Percentiles rank a stretch among this genome's conserved stretches.
These are phyloP conservation scores for Aphelenchoides avenae DNA, from an alignment of 1,140 invertebrate genomes.

Conservation along the genomic window DNA sequence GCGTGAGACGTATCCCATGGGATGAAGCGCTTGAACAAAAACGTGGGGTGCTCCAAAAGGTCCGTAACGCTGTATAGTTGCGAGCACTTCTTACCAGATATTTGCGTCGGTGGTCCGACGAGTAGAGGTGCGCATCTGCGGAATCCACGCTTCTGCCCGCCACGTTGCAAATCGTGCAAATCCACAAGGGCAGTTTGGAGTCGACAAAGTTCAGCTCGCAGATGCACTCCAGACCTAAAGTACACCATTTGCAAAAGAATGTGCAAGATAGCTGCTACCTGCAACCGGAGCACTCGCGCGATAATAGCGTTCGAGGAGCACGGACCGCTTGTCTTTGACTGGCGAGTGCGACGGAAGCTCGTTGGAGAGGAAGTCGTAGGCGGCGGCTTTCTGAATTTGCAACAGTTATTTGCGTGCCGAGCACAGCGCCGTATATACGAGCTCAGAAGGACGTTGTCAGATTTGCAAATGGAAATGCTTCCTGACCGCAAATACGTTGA, in stretches of 20 bases:
- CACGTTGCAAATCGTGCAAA: slow-evolving; percentile 29
- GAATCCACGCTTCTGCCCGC: slow-evolving; percentile 25
- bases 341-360: slow-evolving; percentile 23
- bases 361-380: slow-evolving; percentile 27
- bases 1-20: too few relatives aligned
- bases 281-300: slow-evolving; percentile 24
- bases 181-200: slow-evolving; percentile 20
- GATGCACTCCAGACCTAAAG: slow-evolving; percentile 25
- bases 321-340: slow-evolving; percentile 11
- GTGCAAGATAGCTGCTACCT: slow-evolving; percentile 8
- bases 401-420: too few relatives aligned
- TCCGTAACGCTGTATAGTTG: background rate
- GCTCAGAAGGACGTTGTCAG: slow-evolving; percentile 20
- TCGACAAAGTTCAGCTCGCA: slow-evolving; percentile 32
- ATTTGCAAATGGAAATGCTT: slow-evolving; percentile 7
- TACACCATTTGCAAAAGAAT: background rate
- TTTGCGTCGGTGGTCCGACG: slow-evolving; percentile 23
- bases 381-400: slow-evolving; percentile 30
- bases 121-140: slow-evolving; percentile 25
- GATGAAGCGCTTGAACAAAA: too few relatives aligned
- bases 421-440: too few relatives aligned
- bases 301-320: slow-evolving; percentile 23
- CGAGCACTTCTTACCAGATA: slow-evolving; percentile 8
- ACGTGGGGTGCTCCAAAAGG: too few relatives aligned
- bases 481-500: background rate